Conservation (phyloP, 1,140 invertebrate species). For the Nebria ingens region DNA sequence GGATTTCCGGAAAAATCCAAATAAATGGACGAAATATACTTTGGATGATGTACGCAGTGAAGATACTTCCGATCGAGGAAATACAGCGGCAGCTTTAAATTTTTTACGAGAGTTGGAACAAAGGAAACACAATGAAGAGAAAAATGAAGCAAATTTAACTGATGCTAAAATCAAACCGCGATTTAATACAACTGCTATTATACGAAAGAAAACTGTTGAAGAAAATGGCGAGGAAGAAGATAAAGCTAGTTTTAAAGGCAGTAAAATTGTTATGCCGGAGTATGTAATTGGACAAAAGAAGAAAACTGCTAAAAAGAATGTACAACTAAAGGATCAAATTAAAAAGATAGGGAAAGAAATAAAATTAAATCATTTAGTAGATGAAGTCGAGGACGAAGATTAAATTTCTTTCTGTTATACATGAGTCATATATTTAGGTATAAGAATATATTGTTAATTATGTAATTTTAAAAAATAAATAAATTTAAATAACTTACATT, state of each 20-base stretch:
- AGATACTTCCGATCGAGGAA: constrained; percentile 62
- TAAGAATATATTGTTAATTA: too few relatives aligned
- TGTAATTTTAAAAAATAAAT: too few relatives aligned
- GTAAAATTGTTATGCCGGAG: constrained; percentile 66
- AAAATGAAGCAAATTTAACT: constrained; percentile 22
- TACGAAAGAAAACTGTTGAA: constrained; percentile 20
- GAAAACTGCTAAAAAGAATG: constrained; percentile 39
- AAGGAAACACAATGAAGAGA: constrained; percentile 29
- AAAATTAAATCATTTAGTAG: constrained; percentile 50
- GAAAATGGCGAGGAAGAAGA: constrained; percentile 29
- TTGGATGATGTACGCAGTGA: constrained; percentile 56
- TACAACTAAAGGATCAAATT: constrained; percentile 19
- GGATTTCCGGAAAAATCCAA: constrained; percentile 59
- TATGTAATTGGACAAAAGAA: constrained; percentile 62
- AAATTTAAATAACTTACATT: too few relatives aligned
- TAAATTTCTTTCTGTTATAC: too few relatives aligned
- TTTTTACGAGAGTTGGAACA: constrained; percentile 55
- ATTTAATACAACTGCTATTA: constrained; percentile 36
- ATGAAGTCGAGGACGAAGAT: constrained; percentile 40
- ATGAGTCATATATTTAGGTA: neutral
- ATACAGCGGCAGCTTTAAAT: constrained; percentile 57
- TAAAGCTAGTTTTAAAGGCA: constrained; percentile 47
- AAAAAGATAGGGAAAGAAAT: constrained; percentile 33
- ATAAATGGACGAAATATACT: constrained; percentile 67
- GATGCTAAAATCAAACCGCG: constrained; percentile 33